These are phyloP conservation scores for Xestia ashworthii DNA, from an alignment of 2,888 invertebrate genomes.

Conservation along the genomic window DNA sequence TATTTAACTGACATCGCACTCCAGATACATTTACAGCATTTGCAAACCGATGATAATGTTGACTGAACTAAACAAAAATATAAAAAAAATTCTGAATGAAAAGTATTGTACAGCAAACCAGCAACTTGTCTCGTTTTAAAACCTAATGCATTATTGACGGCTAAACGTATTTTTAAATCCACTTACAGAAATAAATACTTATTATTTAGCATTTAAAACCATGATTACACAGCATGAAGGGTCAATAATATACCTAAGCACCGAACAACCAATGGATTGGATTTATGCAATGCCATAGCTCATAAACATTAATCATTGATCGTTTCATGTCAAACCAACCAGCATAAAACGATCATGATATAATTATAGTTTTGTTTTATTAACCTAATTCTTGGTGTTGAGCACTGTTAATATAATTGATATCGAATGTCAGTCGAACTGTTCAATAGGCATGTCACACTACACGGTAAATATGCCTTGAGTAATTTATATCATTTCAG, in stretches of 20 bases:
- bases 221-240: not conserved
- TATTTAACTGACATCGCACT: not conserved
- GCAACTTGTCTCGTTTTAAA: not conserved
- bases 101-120: not conserved
- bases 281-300: not conserved
- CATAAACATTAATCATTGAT: not conserved
- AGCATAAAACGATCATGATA: constrained; percentile 12
- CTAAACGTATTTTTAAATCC: not conserved
- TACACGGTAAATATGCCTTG: constrained; percentile 8
- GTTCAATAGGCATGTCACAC: not conserved
- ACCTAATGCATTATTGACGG: not conserved
- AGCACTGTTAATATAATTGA: constrained; percentile 1
- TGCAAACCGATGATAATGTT: not conserved
- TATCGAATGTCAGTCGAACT: not conserved
- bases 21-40: not conserved
- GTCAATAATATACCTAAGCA: not conserved
- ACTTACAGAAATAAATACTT: not conserved
- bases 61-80: not conserved
- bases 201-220: not conserved
- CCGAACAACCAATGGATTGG: not conserved
- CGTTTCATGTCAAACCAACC: not conserved
- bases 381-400: constrained; percentile 22
- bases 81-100: not conserved
- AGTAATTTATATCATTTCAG: not conserved
- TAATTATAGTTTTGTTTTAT: constrained; percentile 6